A percentile compares a stretch with the other conserved stretches of the same genome.
phyloP scores from a whole-genome alignment of 2,797 vertebrate genomes.

The Chloroceryle amazona region DNA sequence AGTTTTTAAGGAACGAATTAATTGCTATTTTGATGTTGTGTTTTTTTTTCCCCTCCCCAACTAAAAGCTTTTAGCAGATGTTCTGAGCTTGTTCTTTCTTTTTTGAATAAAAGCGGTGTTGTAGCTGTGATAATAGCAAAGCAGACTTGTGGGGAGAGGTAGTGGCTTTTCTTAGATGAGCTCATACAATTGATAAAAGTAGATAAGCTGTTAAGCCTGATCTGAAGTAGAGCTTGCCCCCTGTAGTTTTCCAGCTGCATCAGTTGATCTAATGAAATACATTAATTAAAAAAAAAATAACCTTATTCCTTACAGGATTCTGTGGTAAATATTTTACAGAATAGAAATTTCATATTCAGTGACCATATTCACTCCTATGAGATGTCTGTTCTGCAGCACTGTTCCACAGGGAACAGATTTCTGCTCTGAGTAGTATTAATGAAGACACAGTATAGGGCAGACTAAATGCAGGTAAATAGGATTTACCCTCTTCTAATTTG shows the following conservation, averaged over 20 bases:
- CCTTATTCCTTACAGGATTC: neutral
- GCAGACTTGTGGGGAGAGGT: neutral
- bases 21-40: neutral
- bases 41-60: neutral
- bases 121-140: neutral
- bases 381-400: neutral
- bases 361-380: neutral
- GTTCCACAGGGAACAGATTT: neutral
- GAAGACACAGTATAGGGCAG: neutral
- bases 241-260: neutral
- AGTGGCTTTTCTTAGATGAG: conserved; percentile 9
- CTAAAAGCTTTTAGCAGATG: neutral
- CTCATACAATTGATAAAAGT: conserved; percentile 6
- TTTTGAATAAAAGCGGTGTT: neutral
- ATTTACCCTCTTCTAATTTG: conserved; percentile 17
- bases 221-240: conserved; percentile 13
- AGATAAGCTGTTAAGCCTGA: conserved; percentile 51
- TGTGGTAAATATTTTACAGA: neutral
- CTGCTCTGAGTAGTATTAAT: neutral
- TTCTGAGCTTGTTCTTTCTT: neutral
- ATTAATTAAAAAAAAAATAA: conserved; percentile 2
- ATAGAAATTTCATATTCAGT: neutral
- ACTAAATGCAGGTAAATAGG: conserved; percentile 14
- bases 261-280: neutral
- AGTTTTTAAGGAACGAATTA: neutral